These are phyloP conservation scores for Crypturellus undulatus DNA, from an alignment of 2,113 vertebrate genomes.

Conservation along the genomic window DNA sequence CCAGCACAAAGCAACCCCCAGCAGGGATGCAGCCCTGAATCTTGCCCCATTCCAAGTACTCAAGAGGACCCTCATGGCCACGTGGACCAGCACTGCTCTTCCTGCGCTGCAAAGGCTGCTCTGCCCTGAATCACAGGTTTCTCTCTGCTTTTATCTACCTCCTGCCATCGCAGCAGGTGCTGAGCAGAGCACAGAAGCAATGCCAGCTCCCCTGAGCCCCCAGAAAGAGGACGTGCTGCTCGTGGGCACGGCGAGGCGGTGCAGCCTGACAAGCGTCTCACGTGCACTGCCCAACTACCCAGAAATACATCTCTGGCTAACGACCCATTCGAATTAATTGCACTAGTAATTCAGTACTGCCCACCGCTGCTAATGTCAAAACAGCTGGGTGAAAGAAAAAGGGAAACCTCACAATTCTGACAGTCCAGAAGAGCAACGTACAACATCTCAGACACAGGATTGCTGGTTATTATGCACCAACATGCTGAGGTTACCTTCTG, in stretches of 20 bases:
- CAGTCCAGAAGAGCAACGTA: background rate
- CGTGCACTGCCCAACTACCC: background rate
- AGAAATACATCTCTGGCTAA: background rate
- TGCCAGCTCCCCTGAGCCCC: background rate
- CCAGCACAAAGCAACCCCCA: background rate
- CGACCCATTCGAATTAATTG: background rate
- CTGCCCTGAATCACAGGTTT: background rate
- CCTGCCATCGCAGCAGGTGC: background rate
- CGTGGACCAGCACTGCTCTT: background rate
- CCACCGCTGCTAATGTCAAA: background rate
- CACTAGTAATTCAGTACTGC: background rate
- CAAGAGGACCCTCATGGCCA: background rate
- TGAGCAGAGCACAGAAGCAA: background rate
- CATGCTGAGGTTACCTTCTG: background rate
- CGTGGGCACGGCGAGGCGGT: background rate
- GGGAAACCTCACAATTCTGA: background rate
- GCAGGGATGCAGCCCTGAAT: accelerated
- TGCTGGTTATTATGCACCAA: background rate
- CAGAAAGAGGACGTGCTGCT: background rate
- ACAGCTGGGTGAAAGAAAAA: background rate
- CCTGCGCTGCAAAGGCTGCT: background rate
- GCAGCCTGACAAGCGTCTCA: background rate
- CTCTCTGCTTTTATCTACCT: accelerated
- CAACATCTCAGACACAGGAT: background rate
- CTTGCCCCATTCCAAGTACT: background rate